Conservation (phyloP, 2,888 invertebrate species). For the Hirtodrosophila confusa region DNA sequence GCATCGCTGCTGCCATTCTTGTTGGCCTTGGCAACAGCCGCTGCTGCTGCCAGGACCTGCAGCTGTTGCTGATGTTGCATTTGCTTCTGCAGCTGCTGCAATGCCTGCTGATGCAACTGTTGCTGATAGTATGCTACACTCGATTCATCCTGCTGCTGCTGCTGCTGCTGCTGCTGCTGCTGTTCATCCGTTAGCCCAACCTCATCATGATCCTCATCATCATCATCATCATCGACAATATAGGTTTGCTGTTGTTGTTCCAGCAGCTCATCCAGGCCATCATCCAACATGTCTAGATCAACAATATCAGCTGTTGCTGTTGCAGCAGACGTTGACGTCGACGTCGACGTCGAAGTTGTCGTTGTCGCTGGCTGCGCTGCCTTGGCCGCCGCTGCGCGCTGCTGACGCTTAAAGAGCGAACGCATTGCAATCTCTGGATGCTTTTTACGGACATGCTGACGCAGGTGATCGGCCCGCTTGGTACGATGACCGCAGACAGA, state of each 20-base stretch:
- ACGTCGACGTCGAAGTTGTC: background rate
- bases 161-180: constrained; percentile 20
- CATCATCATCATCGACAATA: constrained; percentile 66
- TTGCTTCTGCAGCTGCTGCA: constrained; percentile 75
- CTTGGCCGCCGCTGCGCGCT: constrained; percentile 66
- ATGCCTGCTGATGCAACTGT: constrained; percentile 72
- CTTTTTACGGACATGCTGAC: constrained; percentile 85
- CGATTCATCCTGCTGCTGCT: constrained; percentile 21
- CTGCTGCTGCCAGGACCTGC: constrained; percentile 57
- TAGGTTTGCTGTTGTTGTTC: constrained; percentile 43
- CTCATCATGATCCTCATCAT: constrained; percentile 46
- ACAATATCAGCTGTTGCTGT: constrained; percentile 53
- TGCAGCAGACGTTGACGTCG: background rate
- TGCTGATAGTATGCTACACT: constrained; percentile 64
- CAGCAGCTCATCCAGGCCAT: constrained; percentile 48
- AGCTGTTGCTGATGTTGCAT: constrained; percentile 70
- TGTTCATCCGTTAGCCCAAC: constrained; percentile 3
- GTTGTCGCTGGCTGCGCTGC: constrained; percentile 38
- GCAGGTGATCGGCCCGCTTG: constrained; percentile 85
- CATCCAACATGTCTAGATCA: constrained; percentile 66
- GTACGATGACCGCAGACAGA: constrained; percentile 85
- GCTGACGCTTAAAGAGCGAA: constrained; percentile 81
- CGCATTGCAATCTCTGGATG: constrained; percentile 84
- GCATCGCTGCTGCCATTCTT: constrained; percentile 36
- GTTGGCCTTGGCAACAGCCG: constrained; percentile 51